Base-by-base conservation (phyloP, 2,888 invertebrate genomes). In the Ferdinandea cuprea region DNA sequence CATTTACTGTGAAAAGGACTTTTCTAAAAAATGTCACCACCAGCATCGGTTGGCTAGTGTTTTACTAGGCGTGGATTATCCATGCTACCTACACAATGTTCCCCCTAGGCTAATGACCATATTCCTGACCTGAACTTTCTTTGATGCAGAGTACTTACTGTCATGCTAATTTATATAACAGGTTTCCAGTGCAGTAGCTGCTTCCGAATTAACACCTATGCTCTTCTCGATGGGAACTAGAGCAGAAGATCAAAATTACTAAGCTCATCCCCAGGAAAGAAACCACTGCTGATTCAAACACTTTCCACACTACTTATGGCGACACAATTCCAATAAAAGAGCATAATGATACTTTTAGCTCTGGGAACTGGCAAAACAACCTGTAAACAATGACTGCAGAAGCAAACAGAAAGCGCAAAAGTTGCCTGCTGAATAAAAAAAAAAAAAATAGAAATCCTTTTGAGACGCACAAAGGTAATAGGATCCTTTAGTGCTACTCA, bases 401-500 rank as follows among this genome's bases (percentile, higher is more conserved):
- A 30, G 9, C 9, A 40, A 9, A 50, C 15, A 15, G n/a, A 46
- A 58, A 37, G 58, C 50, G 28, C 59, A 44, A 56, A 58, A 32
- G 46, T 46, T 13, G 7, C 8, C n/a, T 11, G 32, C 21, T 54
- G 54, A 42, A 19, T 28, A 30, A n/a, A n/a, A n/a, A n/a, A n/a
- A n/a, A 28, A 7, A 1, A 32, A 4, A 61, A 63, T 54, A 58
- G 42, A 25, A 74, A 74, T 74, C 35, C 68, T 74, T 66, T 59
- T 74, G 28, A 46, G 65, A 59, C 44, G 8, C 73, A 58, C 66
- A 69, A 54, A 65, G 44, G 32, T 66, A 79, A 73, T 54, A 54
- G 46, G 46, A 66, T 73, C 17, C 59, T 66, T 79, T 42, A 79
- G 59, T 61, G 66, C 46, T 65, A 32, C 66, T 73, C 48, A 66